Evolutionary conservation across 2,888 invertebrate species (phyloP), one percentile per base, ranked within the genome.

Genomic region (Parnassius apollo): DNA sequence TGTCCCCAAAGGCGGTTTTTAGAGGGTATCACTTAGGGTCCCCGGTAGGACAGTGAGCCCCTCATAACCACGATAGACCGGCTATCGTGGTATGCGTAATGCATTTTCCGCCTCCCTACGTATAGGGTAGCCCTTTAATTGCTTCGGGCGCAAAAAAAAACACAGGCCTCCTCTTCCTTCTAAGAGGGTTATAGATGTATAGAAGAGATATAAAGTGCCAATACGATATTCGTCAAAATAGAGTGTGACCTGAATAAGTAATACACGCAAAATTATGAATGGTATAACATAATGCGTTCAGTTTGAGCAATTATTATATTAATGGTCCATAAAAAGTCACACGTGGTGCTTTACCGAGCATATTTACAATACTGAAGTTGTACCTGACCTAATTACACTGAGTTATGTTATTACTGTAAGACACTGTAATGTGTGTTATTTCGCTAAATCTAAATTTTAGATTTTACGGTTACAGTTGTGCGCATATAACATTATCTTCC

Each of bases 321-420:
- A 83, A 88, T 78, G 83, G 77, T 65, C 75, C 80, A 78, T 88
- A 82, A 85, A 86, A 72, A 71, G 71, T 75, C 71, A 74, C 73
- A 68, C 65, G 64, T 68, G 68, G 68, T 57, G 57, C 42, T 60
- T 49, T 45, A 44, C 13, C 13, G 53, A 13, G 53, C 48, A 57
- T 64, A 79, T 81, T 81, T 72, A 75, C 77, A 76, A 75, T 78
- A 79, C 83, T 78, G 72, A 80, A 80, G 75, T 72, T 74, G 78
- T 75, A 80, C 81, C 72, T 88, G 87, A 86, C 88, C 87, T 69
- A 68, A 80, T 81, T 85, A 70, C 59, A 66, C 61, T 67, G 67
- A 65, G 68, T 65, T 71, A 66, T 66, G 65, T 69, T 68, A 67
- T 66, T 68, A 61, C 59, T 62, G 63, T 52, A 64, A 44, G 9